Evolutionary conservation across 1,140 invertebrate species (phyloP), one percentile per base, ranked within the genome.

Genomic region (Panulirus ornatus): DNA sequence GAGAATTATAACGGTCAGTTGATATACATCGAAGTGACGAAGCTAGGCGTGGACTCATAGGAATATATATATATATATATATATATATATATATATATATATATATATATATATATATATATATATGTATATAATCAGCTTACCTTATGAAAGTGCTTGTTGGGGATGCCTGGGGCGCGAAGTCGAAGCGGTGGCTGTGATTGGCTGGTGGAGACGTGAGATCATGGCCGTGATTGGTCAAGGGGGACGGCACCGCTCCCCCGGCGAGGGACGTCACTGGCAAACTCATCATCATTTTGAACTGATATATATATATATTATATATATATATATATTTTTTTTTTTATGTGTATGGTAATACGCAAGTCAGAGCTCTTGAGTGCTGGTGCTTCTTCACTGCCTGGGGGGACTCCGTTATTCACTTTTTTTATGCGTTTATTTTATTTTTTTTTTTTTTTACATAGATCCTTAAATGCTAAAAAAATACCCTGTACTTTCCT

Each of bases 261-360:
- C 88, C 88, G 14, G 79, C 79, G 0, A 90, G 88, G 16, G 88
- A 90, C 70, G 88, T 90, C 70, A 90, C 88, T 9, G 88, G 88
- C 88, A 90, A 51, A 8, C 79, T 84, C 88, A 90, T 90, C 88
- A 90, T 90, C 88, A 90, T 90, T 90, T 90, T 90, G 88, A 84
- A n/a, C 79, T 54, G 30, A 30, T 36, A n/a, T n/a, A n/a, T n/a
- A n/a, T n/a, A n/a, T n/a, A n/a, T n/a, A n/a, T n/a, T n/a, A n/a
- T n/a, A n/a, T n/a, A n/a, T n/a, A n/a, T n/a, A n/a, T n/a, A n/a
- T n/a, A n/a, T n/a, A n/a, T n/a, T n/a, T n/a, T n/a, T n/a, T n/a
- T 66, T 66, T 66, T 27, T 5, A 66, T 30, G 2, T 66, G 8
- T 66, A 30, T 58, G 16, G 3, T 16, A 58, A 22, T 58, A 16